Evolutionary conservation across 2,797 vertebrate genomes (phyloP), one percentile per base, ranked within the genome.

Genomic region (Chiloscyllium punctatum): DNA sequence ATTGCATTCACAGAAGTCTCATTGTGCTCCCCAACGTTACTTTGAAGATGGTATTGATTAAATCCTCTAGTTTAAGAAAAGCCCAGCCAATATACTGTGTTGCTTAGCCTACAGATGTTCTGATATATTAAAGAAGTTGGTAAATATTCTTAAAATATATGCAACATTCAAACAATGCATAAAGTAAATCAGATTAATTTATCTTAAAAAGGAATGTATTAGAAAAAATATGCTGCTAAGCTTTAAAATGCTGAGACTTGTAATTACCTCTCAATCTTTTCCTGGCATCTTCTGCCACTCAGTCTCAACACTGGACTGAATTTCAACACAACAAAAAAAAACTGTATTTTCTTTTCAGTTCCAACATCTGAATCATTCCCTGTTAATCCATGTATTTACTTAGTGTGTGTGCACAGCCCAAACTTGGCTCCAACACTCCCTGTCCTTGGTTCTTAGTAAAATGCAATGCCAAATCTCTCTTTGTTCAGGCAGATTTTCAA

Each of bases 401-500:
- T 69, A 69, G n/a, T 68, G n/a, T 69, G 90, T 69, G 66, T 68
- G 90, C 66, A 68, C 62, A 69, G 90, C 90, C 53, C 90, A 92
- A 27, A n/a, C n/a, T 92, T 69, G 66, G 68, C 90, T 92, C 66
- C 90, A 92, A n/a, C 90, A 69, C n/a, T 92, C 90, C n/a, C n/a
- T 92, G 62, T 69, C 62, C 90, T 92, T 69, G 66, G 90, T 92
- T 68, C 66, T 66, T 37, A 69, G 62, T 92, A 92, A 69, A 92
- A 69, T 42, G 90, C 62, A 42, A 21, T 68, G 90, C 90, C 90
- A 92, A 92, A 92, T 69, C 90, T 25, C 42, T 68, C 90, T 92
- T 92, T 92, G 90, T 92, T 92, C 90, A 69, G 90, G 90, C 90
- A 92, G 90, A n/a, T 92, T 69, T 69, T 92, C 90, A 92, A 69